phyloP scores from a whole-genome alignment of 1,140 invertebrate species.

The Linepithema humile region DNA sequence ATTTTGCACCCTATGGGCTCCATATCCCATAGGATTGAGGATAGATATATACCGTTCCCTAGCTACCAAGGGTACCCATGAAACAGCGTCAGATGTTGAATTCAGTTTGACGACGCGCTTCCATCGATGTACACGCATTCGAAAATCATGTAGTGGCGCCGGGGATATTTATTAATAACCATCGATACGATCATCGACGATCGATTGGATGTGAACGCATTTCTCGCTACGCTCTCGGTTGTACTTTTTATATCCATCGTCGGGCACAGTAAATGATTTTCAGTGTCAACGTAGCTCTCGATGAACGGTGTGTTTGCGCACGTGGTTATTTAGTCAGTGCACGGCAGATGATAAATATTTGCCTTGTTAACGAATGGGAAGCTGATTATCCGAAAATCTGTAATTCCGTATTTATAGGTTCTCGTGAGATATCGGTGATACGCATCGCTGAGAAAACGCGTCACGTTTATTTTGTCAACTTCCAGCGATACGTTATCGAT shows the following conservation, averaged over 20 bases:
- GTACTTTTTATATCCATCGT: slow-evolving; percentile 9
- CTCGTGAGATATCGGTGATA: background rate
- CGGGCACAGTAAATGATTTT: slow-evolving; percentile 5
- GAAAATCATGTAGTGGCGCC: slow-evolving; percentile 33
- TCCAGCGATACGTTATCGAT: background rate
- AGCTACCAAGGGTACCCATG: slow-evolving; percentile 65
- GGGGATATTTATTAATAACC: slow-evolving; percentile 26
- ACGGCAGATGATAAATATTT: slow-evolving; percentile 21
- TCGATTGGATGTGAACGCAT: background rate
- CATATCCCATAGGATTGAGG: slow-evolving; percentile 63
- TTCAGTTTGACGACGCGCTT: slow-evolving; percentile 72
- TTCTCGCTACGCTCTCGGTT: background rate
- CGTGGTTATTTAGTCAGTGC: slow-evolving; percentile 29
- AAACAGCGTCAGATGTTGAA: slow-evolving; percentile 60
- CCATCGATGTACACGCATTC: slow-evolving; percentile 67
- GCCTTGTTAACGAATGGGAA: slow-evolving; percentile 39
- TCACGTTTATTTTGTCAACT: background rate
- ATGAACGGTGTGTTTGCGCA: slow-evolving; percentile 21
- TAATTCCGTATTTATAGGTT: background rate
- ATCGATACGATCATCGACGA: background rate
- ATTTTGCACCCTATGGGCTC: slow-evolving; percentile 67
- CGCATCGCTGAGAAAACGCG: background rate
- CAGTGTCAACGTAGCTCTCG: background rate
- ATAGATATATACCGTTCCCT: slow-evolving; percentile 59
- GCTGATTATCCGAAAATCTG: slow-evolving; percentile 46